Evolutionary conservation across 2,797 vertebrate genomes (phyloP).

Genomic region (Oreonectes daqikongensis): DNA sequence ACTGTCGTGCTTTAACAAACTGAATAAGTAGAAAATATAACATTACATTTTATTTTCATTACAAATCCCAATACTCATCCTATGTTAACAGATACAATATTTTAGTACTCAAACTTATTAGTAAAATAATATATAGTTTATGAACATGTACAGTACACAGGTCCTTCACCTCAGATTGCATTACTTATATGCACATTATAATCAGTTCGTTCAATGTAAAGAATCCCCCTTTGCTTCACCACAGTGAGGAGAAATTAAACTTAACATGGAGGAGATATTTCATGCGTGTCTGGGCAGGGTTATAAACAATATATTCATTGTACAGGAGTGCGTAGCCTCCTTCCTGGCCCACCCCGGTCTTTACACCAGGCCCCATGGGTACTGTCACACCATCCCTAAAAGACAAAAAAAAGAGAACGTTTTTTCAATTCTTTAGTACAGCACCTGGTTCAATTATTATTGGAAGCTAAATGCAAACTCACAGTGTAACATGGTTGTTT

Average conservation of each 20-base stretch:
- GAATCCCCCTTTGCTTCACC: slow-evolving; percentile 72
- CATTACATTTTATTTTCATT: too few relatives aligned
- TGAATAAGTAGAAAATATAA: too few relatives aligned
- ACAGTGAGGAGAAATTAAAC: slow-evolving; percentile 84
- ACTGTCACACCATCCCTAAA: slow-evolving; percentile 78
- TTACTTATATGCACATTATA: not conserved
- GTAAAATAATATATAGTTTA: too few relatives aligned
- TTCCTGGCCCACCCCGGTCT: slow-evolving; percentile 68
- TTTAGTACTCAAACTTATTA: too few relatives aligned
- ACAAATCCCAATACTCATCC: too few relatives aligned
- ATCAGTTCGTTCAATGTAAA: not conserved
- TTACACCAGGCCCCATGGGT: slow-evolving; percentile 81
- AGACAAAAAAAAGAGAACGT: not conserved
- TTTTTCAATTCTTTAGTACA: not conserved
- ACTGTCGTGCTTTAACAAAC: too few relatives aligned
- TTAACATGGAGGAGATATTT: slow-evolving; percentile 83
- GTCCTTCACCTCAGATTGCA: too few relatives aligned
- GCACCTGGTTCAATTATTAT: not conserved
- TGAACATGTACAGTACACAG: too few relatives aligned
- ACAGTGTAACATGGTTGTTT: slow-evolving; percentile 74
- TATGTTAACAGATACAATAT: too few relatives aligned
- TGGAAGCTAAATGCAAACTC: slow-evolving; percentile 61
- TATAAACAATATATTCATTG: slow-evolving; percentile 89
- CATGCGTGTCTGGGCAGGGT: slow-evolving; percentile 83
- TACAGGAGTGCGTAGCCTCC: slow-evolving; percentile 86